Evolutionary conservation across 2,797 vertebrate genomes (phyloP).

Genomic region (Taeniopygia guttata): DNA sequence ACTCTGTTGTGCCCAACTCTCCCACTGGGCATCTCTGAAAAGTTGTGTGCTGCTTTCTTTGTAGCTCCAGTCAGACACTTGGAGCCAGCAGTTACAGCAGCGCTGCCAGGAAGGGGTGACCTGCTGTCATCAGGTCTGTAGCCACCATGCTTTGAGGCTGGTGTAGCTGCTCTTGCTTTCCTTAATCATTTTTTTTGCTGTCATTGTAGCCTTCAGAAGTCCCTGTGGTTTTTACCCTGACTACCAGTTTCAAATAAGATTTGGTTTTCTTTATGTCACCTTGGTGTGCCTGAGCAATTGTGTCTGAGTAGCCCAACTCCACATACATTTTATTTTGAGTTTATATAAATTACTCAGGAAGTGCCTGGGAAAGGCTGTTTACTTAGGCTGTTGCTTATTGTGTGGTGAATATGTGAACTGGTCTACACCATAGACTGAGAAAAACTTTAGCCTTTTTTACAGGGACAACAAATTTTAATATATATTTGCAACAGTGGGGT

Average conservation of each 20-base stretch:
- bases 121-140: neutral
- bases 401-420: neutral
- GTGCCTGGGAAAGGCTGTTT: neutral
- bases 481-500: neutral
- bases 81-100: neutral
- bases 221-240: neutral
- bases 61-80: neutral
- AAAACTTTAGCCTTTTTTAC: neutral
- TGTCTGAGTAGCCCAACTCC: neutral
- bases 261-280: neutral
- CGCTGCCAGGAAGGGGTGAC: neutral
- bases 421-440: neutral
- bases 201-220: neutral
- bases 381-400: neutral
- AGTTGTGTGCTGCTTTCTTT: neutral
- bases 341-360: neutral
- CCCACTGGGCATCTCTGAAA: neutral
- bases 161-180: neutral
- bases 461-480: neutral
- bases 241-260: neutral
- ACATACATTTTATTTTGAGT: neutral
- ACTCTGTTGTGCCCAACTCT: rapidly evolving
- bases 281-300: neutral
- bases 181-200: neutral
- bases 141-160: neutral